Conservation (phyloP, 2,797 vertebrate species). For the Hirundo rustica region DNA sequence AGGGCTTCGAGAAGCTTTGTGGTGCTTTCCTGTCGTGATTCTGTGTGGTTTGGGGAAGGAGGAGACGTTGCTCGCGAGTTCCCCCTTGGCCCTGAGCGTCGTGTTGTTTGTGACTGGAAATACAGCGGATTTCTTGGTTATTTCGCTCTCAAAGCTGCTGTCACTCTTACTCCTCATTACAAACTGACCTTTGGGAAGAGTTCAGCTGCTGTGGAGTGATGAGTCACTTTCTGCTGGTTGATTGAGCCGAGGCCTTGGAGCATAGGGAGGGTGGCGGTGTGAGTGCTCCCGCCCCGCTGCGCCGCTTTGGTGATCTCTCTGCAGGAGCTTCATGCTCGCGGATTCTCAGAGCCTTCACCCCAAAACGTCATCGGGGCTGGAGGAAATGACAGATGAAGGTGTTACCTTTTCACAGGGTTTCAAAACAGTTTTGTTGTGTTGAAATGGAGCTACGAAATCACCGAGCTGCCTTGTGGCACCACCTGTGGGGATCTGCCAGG, state of each 20-base stretch:
- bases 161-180: background rate
- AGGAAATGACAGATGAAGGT: background rate
- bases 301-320: background rate
- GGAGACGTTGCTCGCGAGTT: background rate
- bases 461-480: background rate
- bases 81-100: background rate
- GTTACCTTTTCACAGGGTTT: background rate
- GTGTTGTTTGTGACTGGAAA: background rate
- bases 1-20: rapidly evolving
- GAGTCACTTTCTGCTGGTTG: background rate
- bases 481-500: background rate
- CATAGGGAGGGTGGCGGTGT: rapidly evolving
- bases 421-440: background rate
- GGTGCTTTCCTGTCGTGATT: background rate
- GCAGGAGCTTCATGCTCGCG: rapidly evolving
- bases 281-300: background rate
- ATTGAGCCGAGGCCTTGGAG: background rate
- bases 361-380: background rate
- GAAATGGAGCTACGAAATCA: rapidly evolving
- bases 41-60: background rate
- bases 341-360: background rate
- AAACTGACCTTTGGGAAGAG: background rate
- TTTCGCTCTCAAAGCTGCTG: background rate
- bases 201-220: background rate
- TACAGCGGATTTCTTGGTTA: background rate